Evolutionary conservation across 2,113 vertebrate species (phyloP).

Genomic region (Pterophyllum scalare): DNA sequence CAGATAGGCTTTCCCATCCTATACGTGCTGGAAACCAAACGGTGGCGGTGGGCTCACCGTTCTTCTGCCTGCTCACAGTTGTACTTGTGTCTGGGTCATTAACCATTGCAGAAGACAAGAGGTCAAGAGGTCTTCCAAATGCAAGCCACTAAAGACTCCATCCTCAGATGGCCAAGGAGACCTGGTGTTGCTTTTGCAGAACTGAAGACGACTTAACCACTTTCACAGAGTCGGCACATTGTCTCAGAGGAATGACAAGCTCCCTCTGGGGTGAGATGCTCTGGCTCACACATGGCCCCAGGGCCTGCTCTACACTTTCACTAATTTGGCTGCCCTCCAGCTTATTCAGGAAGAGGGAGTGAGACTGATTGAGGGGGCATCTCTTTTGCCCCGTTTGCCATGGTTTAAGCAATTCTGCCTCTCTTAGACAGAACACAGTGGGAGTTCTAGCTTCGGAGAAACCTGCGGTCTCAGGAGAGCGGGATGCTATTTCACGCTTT

Average conservation of each 20-base stretch:
- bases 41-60: background rate
- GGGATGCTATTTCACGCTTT: background rate
- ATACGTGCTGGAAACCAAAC: background rate
- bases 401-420: background rate
- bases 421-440: background rate
- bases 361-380: background rate
- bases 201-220: background rate
- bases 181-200: background rate
- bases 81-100: background rate
- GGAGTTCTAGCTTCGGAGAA: constrained; percentile 4
- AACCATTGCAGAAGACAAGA: background rate
- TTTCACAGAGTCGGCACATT: constrained; percentile 4
- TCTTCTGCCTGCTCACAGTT: background rate
- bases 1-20: background rate
- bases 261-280: background rate
- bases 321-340: constrained; percentile 1
- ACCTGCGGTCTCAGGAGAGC: background rate
- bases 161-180: background rate
- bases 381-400: constrained; percentile 8
- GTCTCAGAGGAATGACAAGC: background rate
- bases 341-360: background rate
- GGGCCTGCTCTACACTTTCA: background rate
- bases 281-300: background rate
- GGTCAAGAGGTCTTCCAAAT: background rate
- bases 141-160: background rate